A percentile compares a stretch with the other conserved stretches of the same genome.
These are phyloP conservation scores for Porites lutea DNA, from an alignment of 64 coral and sea anemone species.

Conservation along the genomic window DNA sequence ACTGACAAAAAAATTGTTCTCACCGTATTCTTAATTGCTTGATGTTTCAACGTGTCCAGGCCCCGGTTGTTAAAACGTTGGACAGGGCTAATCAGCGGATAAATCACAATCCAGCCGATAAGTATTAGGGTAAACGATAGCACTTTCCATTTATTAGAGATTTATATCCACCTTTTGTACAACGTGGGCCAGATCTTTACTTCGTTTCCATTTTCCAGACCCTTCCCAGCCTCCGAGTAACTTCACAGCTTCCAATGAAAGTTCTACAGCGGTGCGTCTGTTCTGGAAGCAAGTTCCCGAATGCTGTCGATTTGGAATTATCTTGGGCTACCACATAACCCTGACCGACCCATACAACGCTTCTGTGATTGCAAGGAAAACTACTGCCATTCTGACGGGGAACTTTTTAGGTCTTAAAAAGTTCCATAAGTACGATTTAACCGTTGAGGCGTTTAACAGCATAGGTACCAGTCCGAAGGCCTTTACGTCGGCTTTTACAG, in stretches of 20 bases:
- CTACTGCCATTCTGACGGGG: not conserved
- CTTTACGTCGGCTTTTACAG: not conserved
- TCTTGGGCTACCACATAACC: slow-evolving; percentile 67
- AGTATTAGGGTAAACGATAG: too few species aligned
- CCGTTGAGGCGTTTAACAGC: slow-evolving; percentile 4
- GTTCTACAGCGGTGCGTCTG: slow-evolving; percentile 61
- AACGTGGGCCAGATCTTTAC: not conserved
- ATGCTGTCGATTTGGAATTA: slow-evolving; percentile 54
- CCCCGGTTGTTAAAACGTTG: too few species aligned
- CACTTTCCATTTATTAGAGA: too few species aligned
- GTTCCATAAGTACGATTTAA: slow-evolving; percentile 12
- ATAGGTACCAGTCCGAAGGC: not conserved
- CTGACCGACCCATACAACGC: slow-evolving; percentile 5
- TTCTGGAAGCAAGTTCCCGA: slow-evolving; percentile 65
- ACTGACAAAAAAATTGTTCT: not conserved
- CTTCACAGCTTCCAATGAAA: slow-evolving; percentile 71
- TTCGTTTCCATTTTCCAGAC: slow-evolving; percentile 37
- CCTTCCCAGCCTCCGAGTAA: slow-evolving; percentile 20
- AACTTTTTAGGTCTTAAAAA: slow-evolving; percentile 3
- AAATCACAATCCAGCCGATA: too few species aligned
- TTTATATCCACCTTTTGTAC: too few species aligned
- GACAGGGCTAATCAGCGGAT: too few species aligned
- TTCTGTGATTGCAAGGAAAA: not conserved
- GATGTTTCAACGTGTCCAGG: not conserved
- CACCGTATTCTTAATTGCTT: not conserved